Base-by-base conservation (phyloP, 2,113 vertebrate genomes). In the Oophaga pumilio region DNA sequence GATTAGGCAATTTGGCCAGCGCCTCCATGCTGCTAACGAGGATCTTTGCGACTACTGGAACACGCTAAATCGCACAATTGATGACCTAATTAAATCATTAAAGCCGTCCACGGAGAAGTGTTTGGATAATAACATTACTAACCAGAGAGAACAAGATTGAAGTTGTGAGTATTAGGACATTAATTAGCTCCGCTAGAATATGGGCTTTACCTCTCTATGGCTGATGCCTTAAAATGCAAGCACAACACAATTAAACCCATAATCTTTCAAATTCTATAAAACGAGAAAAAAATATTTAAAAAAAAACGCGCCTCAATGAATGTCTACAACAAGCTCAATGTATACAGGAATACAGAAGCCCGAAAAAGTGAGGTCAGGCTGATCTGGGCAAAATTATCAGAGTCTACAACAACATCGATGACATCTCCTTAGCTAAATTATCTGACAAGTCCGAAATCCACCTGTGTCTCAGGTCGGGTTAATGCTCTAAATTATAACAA, bases 1-100 rank as follows among this genome's bases (percentile, higher is more conserved):
- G 62, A 83, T 52, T 50, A 73, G 83, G 71, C 22, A 74, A 85
- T 73, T 85, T 73, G 83, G 66, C 64, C 17, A 11, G 50, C 52
- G 26, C 17, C 69, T 74, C 49, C 56, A 33, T 13, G 43, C 17
- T 15, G 68, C 52, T 74, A 57, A 85, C 14, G 50, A 84, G 69
- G 56, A 73, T 57, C 68, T 59, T 73, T 73, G 52, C 66, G 73
- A 62, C 83, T 74, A 56, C 17, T 85, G 83, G 50, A 85, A 74
- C 69, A 43, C 49, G 24, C 78, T 60, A 43, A 43, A 68, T 84
- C 64, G 4, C 66, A 53, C 50, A 74, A 74, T 71, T 85, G 83
- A 71, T 60, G 83, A 85, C 69, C 69, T 69, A 85, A 85, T 85
- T 85, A 85, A 74, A 60, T n/a, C 15, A 74, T 85, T 85, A 85